These are phyloP conservation scores for Fulica atra DNA, from an alignment of 2,113 vertebrate genomes.

Conservation along the genomic window DNA sequence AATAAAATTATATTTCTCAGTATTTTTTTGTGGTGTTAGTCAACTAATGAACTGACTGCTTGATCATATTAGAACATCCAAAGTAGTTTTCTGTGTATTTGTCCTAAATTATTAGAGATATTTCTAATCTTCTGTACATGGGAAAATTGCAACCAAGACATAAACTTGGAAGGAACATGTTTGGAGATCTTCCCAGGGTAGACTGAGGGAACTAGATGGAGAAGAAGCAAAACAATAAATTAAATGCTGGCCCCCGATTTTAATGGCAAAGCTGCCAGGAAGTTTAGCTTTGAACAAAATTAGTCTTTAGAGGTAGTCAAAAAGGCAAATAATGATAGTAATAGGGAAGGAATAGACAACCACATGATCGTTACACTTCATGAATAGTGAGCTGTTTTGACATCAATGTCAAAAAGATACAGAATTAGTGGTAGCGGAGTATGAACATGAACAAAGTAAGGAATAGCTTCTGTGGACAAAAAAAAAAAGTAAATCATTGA, in stretches of 20 bases:
- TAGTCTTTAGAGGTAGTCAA: not conserved
- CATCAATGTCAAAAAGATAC: not conserved
- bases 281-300: not conserved
- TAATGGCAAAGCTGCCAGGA: not conserved
- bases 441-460: not conserved
- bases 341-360: not conserved
- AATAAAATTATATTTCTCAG: not conserved
- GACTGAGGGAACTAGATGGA: not conserved
- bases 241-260: not conserved
- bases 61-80: not conserved
- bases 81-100: not conserved
- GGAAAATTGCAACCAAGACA: not conserved
- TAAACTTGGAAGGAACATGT: not conserved
- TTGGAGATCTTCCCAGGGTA: not conserved
- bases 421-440: not conserved
- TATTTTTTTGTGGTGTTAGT: not conserved
- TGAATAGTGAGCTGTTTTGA: not conserved
- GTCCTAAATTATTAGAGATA: not conserved
- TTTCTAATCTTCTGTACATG: not conserved
- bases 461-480: not conserved
- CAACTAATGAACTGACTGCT: not conserved
- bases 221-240: not conserved
- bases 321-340: not conserved
- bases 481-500: not conserved
- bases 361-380: not conserved